A percentile compares a stretch with the other conserved stretches of the same genome.
phyloP scores from a whole-genome alignment of 2,113 vertebrate species.

The Scomber colias region DNA sequence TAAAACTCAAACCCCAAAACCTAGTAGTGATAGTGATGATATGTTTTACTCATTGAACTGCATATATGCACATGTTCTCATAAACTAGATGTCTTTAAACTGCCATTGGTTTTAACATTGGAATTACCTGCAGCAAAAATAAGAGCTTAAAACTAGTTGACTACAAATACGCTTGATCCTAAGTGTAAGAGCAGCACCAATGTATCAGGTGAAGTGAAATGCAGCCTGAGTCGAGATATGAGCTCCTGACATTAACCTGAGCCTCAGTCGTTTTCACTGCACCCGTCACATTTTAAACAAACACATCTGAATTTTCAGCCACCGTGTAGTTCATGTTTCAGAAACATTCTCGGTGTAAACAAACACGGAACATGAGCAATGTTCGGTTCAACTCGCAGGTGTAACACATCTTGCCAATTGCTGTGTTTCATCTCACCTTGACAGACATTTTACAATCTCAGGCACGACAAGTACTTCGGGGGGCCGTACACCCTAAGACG shows the following conservation, averaged over 20 bases:
- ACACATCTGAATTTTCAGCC: constrained; percentile 39
- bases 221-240: background rate
- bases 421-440: constrained; percentile 71
- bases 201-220: constrained; percentile 30
- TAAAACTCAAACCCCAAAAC: constrained; percentile 29
- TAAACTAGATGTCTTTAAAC: constrained; percentile 25
- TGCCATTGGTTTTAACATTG: constrained; percentile 6
- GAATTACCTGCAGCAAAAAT: constrained; percentile 25
- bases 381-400: constrained; percentile 52
- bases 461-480: constrained; percentile 65
- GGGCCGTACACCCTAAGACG: constrained; percentile 52
- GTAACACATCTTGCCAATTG: constrained; percentile 47
- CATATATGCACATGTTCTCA: constrained; percentile 7
- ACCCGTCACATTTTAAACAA: constrained; percentile 38
- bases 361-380: constrained; percentile 26
- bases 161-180: constrained; percentile 40
- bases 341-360: constrained; percentile 30
- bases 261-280: constrained; percentile 24
- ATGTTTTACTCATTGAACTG: constrained; percentile 31
- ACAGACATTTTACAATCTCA: constrained; percentile 77
- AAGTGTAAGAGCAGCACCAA: constrained; percentile 13
- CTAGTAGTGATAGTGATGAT: constrained; percentile 11
- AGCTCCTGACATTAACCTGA: constrained; percentile 34
- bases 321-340: constrained; percentile 12
- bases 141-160: constrained; percentile 33